phyloP scores from a whole-genome alignment of 2,888 invertebrate species.

The Archaeoteleia sp. region DNA sequence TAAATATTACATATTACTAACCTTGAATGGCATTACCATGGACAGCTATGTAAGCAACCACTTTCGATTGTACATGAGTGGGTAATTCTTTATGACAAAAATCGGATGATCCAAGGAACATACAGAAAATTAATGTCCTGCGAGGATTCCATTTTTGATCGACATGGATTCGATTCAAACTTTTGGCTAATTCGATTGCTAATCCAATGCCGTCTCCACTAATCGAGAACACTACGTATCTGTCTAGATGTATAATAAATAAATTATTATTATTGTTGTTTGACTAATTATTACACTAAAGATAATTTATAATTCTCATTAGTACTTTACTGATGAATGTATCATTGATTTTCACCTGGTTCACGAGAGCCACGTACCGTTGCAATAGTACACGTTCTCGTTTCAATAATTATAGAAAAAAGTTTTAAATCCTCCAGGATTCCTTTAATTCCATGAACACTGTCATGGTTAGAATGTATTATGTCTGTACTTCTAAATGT shows the following conservation, averaged over 20 bases:
- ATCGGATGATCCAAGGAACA: slow-evolving; percentile 60
- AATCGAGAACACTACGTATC: slow-evolving; percentile 66
- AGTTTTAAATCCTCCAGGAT: slow-evolving; percentile 47
- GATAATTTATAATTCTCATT: too few species aligned
- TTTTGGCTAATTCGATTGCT: slow-evolving; percentile 61
- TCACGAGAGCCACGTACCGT: slow-evolving; percentile 60
- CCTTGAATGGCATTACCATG: slow-evolving; percentile 60
- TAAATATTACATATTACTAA: slow-evolving; percentile 51
- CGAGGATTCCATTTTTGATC: slow-evolving; percentile 65
- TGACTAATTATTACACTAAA: neutral
- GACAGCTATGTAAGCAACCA: slow-evolving; percentile 65
- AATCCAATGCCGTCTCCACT: slow-evolving; percentile 62
- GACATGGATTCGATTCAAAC: slow-evolving; percentile 58
- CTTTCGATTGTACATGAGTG: slow-evolving; percentile 55
- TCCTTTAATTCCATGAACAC: slow-evolving; percentile 46
- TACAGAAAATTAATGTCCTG: slow-evolving; percentile 66
- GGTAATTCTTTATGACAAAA: slow-evolving; percentile 60
- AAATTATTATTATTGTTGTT: slow-evolving; percentile 4
- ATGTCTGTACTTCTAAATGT: slow-evolving; percentile 18
- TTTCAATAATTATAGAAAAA: slow-evolving; percentile 55
- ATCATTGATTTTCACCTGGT: slow-evolving; percentile 48
- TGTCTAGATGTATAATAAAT: slow-evolving; percentile 58
- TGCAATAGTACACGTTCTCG: slow-evolving; percentile 56
- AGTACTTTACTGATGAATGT: neutral
- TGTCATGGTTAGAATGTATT: slow-evolving; percentile 17